Evolutionary conservation across 2,797 vertebrate species (phyloP).

Genomic region (Rhabdophis nuchalis): DNA sequence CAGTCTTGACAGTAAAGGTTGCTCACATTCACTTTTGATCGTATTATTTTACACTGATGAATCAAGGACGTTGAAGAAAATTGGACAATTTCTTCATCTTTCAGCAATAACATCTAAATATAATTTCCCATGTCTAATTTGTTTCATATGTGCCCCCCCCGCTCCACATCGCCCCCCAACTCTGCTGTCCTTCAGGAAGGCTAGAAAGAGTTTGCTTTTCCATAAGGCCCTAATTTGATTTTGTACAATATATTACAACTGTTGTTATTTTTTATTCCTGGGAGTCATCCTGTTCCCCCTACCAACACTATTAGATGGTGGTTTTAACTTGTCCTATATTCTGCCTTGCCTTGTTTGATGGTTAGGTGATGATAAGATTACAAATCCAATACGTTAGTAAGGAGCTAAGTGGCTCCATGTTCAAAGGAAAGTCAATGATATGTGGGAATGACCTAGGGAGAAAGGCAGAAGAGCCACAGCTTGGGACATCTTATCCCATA

Average conservation of each 20-base stretch:
- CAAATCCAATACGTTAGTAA: neutral
- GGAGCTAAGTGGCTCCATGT: neutral
- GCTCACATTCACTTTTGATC: neutral
- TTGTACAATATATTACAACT: neutral
- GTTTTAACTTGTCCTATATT: neutral
- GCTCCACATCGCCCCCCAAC: neutral
- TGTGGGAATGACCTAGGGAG: neutral
- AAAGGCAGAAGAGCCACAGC: neutral
- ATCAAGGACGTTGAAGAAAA: neutral
- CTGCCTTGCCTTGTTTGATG: neutral
- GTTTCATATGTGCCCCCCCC: neutral
- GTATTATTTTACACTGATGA: neutral
- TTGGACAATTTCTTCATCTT: neutral
- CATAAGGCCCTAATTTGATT: neutral
- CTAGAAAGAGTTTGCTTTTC: neutral
- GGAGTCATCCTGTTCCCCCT: fast-evolving
- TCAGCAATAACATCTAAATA: neutral
- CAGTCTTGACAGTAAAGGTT: neutral
- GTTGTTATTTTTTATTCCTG: neutral
- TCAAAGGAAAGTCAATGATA: neutral
- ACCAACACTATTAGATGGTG: neutral
- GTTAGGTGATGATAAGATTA: neutral
- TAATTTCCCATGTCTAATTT: neutral
- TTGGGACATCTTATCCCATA: neutral
- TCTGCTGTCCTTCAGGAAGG: neutral